These are phyloP conservation scores for Telmatherina bonti DNA, from an alignment of 2,797 vertebrate genomes.

Conservation along the genomic window DNA sequence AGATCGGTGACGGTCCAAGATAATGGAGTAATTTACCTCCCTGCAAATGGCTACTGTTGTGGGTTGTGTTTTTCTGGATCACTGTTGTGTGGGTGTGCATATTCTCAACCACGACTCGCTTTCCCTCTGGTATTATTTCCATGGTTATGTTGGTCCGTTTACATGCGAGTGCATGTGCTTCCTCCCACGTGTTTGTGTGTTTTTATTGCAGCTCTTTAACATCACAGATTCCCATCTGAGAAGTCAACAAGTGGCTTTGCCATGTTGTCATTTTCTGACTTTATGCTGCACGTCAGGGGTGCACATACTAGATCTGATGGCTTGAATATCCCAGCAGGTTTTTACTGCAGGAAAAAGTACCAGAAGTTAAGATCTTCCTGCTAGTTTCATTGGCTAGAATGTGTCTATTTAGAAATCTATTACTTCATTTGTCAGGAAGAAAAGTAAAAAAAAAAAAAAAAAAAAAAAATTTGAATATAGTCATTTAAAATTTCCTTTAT, in stretches of 20 bases:
- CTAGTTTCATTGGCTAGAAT: constrained; percentile 21
- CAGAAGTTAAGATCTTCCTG: constrained; percentile 32
- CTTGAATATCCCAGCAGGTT: constrained; percentile 32
- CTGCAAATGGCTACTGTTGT: constrained; percentile 50
- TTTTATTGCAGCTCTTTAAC: constrained; percentile 22
- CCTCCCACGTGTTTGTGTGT: constrained; percentile 27
- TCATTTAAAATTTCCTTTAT: neutral
- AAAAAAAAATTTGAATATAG: neutral
- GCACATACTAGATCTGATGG: constrained; percentile 37
- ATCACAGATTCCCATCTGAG: constrained; percentile 11
- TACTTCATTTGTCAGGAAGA: neutral
- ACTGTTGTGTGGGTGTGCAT: constrained; percentile 53
- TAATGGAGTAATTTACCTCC: constrained; percentile 70
- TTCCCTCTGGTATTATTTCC: constrained; percentile 34
- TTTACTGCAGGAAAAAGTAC: constrained; percentile 38
- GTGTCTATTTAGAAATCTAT: constrained; percentile 1
- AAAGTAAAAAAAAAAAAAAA: neutral
- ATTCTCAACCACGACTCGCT: constrained; percentile 47
- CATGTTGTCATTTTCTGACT: constrained; percentile 35
- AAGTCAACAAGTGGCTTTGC: constrained; percentile 42
- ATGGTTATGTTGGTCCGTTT: constrained; percentile 28
- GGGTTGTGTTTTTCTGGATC: constrained; percentile 27
- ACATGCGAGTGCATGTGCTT: constrained; percentile 8
- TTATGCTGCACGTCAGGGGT: neutral
- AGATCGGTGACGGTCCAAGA: constrained; percentile 62